phyloP scores from a whole-genome alignment of 2,797 vertebrate genomes.

The Neostethus bicornis region DNA sequence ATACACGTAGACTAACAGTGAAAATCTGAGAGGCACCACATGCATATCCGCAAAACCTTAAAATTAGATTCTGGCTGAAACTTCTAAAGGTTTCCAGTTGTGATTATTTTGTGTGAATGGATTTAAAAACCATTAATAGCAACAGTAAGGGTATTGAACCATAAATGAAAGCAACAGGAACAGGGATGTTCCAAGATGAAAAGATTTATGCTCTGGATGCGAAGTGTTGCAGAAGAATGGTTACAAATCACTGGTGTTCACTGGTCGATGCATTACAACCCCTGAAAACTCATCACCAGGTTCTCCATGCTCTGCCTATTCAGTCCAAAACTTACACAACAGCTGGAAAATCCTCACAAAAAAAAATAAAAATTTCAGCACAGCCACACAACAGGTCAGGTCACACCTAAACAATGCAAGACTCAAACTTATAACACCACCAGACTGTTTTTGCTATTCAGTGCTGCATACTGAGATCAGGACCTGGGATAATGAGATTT shows the following conservation, averaged over 20 bases:
- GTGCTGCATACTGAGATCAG: conserved; percentile 56
- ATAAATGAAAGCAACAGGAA: conserved; percentile 47
- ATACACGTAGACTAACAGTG: conserved; percentile 20
- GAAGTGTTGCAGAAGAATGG: conserved; percentile 7
- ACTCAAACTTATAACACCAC: conserved; percentile 73
- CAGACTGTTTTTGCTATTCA: conserved; percentile 64
- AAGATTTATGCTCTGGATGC: conserved; percentile 4
- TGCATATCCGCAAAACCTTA: conserved; percentile 28
- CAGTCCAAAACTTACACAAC: conserved; percentile 42
- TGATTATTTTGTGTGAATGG: conserved; percentile 61
- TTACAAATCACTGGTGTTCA: conserved; percentile 1
- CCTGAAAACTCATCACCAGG: conserved; percentile 23
- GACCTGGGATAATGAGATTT: conserved; percentile 79
- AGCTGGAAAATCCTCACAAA: conserved; percentile 13
- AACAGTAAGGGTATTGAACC: conserved; percentile 38
- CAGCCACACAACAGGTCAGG: conserved; percentile 42
- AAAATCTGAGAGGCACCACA: conserved; percentile 39
- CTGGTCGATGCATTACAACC: conserved; percentile 12
- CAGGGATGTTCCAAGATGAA: conserved; percentile 10
- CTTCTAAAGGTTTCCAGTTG: conserved; percentile 39
- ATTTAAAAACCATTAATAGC: conserved; percentile 53
- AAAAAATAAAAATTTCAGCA: conserved; percentile 25
- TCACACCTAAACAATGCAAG: conserved; percentile 66
- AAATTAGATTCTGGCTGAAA: conserved; percentile 43
- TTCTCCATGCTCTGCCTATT: conserved; percentile 15